Base-by-base conservation (phyloP, 2,888 invertebrate species). In the Patella depressa region DNA sequence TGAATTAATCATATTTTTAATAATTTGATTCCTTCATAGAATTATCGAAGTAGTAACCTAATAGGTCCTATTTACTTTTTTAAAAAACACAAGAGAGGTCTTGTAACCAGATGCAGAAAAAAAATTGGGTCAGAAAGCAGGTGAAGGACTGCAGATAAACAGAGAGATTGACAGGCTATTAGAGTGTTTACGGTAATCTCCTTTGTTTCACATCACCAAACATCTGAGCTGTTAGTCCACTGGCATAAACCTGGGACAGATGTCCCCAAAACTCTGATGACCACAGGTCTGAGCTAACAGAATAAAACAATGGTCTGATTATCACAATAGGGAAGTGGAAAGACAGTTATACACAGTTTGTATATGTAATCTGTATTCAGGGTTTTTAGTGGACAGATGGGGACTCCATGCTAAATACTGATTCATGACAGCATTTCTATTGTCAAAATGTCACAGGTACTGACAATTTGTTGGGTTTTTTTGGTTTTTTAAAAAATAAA, bases 241-340 rank as follows among this genome's bases (percentile, higher is more conserved):
- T 24, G 24, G 65, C 19, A 24, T 65, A 65, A 65, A 65, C 65
- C 24, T 45, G 45, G 19, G 24, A 65, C 65, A 65, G 65, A 65
- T 65, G 65, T 65, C 65, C 65, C 3, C 45, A 45, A 9, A 5
- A 65, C 65, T 24, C 19, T 65, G 65, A 65, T 65, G 65, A 65
- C 65, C 65, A 24, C 65, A 24, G 65, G 65, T 65, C 65, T 65
- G 65, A 65, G 65, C 65, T 65, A 65, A 65, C 24, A 65, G 65
- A 19, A 19, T 24, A 24, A 65, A 65, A 65, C 65, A 65, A 65
- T 65, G 65, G 65, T 24, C 24, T 65, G 24, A 65, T 65, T 65
- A 65, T 65, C 24, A 24, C 65, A 24, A 24, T 24, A 65, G 65
- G 24, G 65, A 24, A 2, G 65, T 24, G 19, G 24, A 19, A 65